Conservation (phyloP, 1,140 invertebrate genomes). For the Magallana ariakensis region DNA sequence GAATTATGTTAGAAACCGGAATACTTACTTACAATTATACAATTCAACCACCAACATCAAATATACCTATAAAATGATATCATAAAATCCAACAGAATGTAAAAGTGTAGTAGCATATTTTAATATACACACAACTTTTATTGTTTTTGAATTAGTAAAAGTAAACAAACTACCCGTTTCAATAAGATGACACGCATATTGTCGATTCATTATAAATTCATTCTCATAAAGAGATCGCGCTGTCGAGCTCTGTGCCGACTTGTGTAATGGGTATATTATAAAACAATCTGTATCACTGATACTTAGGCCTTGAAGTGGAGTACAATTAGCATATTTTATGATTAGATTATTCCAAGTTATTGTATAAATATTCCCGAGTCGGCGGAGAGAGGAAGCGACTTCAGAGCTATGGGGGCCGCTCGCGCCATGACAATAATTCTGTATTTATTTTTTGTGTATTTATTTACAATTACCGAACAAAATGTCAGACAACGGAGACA, state of each 20-base stretch:
- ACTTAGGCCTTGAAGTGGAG: slow-evolving; percentile 11
- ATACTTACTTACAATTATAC: too few relatives aligned
- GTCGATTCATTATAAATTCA: background rate
- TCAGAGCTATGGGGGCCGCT: background rate
- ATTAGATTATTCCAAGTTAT: background rate
- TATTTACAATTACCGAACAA: slow-evolving; percentile 18
- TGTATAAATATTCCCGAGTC: background rate
- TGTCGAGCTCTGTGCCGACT: background rate
- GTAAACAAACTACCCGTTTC: slow-evolving; percentile 9
- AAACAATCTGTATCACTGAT: slow-evolving; percentile 10
- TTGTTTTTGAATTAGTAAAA: background rate
- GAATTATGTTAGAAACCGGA: too few relatives aligned
- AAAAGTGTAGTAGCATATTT: too few relatives aligned
- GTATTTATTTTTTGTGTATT: slow-evolving; percentile 20
- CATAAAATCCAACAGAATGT: too few relatives aligned
- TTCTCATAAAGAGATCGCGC: background rate
- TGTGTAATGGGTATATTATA: slow-evolving; percentile 34
- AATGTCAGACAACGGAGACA: slow-evolving; percentile 25
- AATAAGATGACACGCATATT: background rate
- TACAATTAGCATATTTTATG: slow-evolving; percentile 37
- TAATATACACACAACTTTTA: too few relatives aligned
- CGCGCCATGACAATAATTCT: background rate
- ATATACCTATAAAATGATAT: too few relatives aligned
- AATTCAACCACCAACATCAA: too few relatives aligned
- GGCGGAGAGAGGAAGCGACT: background rate